These are phyloP conservation scores for Cichladusa arquata DNA, from an alignment of 2,113 vertebrate species.

Conservation along the genomic window DNA sequence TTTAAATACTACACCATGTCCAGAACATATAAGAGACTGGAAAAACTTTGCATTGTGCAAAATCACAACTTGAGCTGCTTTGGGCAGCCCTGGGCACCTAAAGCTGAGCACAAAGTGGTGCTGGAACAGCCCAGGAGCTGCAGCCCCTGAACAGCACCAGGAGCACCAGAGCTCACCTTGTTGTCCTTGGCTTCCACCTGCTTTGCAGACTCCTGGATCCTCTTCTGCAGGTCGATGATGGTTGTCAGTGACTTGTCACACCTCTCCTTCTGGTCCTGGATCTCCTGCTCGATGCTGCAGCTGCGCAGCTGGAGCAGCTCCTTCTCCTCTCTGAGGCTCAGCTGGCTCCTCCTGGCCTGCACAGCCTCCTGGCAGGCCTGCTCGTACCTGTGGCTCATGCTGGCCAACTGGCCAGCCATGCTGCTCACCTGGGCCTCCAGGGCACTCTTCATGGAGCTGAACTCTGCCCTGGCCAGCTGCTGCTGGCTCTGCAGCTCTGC, in stretches of 20 bases:
- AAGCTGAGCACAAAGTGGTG: not conserved
- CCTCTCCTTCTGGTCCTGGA: conserved; percentile 86
- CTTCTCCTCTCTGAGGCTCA: conserved; percentile 73
- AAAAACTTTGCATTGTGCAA: not conserved
- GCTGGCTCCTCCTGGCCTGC: conserved; percentile 74
- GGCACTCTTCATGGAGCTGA: conserved; percentile 74
- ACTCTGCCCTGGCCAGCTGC: conserved; percentile 71
- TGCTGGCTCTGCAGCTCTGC: conserved; percentile 75
- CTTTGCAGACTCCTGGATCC: conserved; percentile 88
- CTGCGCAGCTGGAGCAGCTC: conserved; percentile 79
- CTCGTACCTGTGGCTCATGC: conserved; percentile 73
- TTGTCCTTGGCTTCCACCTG: conserved; percentile 95
- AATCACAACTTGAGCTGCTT: not conserved
- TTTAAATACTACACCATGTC: not conserved
- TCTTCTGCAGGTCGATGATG: conserved; percentile 86
- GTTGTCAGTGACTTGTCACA: conserved; percentile 87
- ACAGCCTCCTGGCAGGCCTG: conserved; percentile 73
- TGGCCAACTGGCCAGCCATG: conserved; percentile 72
- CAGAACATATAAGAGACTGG: fast-evolving
- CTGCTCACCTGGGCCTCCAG: conserved; percentile 79
- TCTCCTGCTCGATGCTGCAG: conserved; percentile 84
- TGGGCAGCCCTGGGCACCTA: not conserved
- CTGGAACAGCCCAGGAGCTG: not conserved
- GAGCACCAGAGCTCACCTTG: conserved; percentile 78
- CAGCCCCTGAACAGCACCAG: not conserved